Conservation (phyloP, 2,888 invertebrate genomes). For the Xanthorhoe designata region DNA sequence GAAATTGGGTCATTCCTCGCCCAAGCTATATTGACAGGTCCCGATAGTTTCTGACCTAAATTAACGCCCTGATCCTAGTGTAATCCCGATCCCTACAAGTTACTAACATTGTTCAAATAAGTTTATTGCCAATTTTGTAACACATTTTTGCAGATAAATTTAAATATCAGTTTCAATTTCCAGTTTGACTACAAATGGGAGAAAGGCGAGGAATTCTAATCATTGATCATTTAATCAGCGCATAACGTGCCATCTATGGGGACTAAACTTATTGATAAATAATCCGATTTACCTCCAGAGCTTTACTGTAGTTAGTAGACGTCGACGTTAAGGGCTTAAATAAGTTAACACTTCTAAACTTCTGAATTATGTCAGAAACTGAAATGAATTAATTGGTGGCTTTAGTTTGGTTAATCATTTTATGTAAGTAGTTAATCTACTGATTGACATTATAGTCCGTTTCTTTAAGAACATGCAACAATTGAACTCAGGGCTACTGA, state of each 20-base stretch:
- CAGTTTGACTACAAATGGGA: not conserved
- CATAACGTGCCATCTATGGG: not conserved
- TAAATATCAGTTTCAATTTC: not conserved
- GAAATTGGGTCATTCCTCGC: conserved; percentile 38
- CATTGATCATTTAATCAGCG: not conserved
- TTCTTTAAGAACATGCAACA: too few species aligned
- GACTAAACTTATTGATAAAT: conserved; percentile 10
- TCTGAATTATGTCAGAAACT: conserved; percentile 42
- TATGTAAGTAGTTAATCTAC: not conserved
- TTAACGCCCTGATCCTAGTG: conserved; percentile 44
- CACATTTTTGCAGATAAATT: not conserved
- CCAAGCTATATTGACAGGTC: conserved; percentile 46
- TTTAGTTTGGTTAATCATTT: not conserved
- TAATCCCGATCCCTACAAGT: conserved; percentile 35
- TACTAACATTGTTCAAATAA: conserved; percentile 3
- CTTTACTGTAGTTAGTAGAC: conserved; percentile 37
- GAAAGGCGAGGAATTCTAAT: not conserved
- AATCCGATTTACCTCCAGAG: conserved; percentile 15
- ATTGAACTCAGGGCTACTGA: too few species aligned
- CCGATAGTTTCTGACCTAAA: conserved; percentile 46
- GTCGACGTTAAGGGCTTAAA: conserved; percentile 41
- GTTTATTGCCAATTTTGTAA: not conserved
- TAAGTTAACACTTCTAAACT: conserved; percentile 44
- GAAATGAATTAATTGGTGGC: conserved; percentile 36
- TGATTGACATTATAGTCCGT: too few species aligned